Evolutionary conservation across 2,113 vertebrate genomes (phyloP), one percentile per base, ranked within the genome.

Genomic region (Pristiophorus japonicus): DNA sequence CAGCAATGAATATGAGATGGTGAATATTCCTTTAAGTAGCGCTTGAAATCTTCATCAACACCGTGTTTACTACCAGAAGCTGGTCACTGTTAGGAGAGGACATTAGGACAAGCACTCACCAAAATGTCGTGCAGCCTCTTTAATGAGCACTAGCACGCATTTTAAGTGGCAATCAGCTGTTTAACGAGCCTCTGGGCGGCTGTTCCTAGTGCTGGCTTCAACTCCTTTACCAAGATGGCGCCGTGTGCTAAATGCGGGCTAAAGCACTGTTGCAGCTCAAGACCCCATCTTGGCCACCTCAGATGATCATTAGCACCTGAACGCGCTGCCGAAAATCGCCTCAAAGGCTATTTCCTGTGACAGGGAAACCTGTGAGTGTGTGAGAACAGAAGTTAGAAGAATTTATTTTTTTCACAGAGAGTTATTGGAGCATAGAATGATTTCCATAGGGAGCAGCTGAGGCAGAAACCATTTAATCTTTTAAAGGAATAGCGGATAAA

Each of bases 351-450:
- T 22, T 16, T 62, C 55, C 18, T 63, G 59, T 63, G 34, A 55
- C 88, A 92, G 14, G 34, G 59, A 92, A 45, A 92, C 42, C 88
- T 20, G n/a, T 63, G 59, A 63, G n/a, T 59, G 1, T 59, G 8
- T 88, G 11, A 92, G 5, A n/a, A 63, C 59, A 65, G 88, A 92
- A 38, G n/a, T 63, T 92, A 63, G 5, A 62, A 59, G 85, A 38
- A 92, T 63, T n/a, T 78, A 4, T 42, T 81, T 45, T 81, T 81
- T 38, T 42, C 38, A 42, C 42, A 4, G 16, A 20, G 59, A 63
- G n/a, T 92, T 38, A 63, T 38, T 92, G 88, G 88, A 92, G 59
- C 59, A 42, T 92, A 34, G 88, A 92, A 92, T 92, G n/a, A 16
- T 92, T 63, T 92, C 88, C 30, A 38, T 12, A 65, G 59, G 59